Evolutionary conservation across 1,140 invertebrate genomes (phyloP), one percentile per base, ranked within the genome.

Genomic region (Drosophila mojavensis): DNA sequence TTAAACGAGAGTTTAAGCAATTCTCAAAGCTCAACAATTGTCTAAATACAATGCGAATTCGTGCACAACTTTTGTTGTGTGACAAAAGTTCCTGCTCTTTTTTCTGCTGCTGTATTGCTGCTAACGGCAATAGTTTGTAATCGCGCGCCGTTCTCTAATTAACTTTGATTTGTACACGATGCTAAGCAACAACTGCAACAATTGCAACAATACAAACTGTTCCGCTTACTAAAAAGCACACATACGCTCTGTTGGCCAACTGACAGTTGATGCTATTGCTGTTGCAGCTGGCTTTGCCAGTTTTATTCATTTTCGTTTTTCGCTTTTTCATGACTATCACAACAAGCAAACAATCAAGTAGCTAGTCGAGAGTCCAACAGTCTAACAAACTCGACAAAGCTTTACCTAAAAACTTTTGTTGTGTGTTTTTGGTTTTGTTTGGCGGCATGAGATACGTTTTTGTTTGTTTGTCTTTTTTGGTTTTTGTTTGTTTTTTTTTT

Each of bases 401-500:
- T 78, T 78, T 73, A 15, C 45, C 47, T 10, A 67, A 62, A 79
- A 83, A 83, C 45, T 79, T 83, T 78, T 47, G 61, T 20, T 65
- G 33, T 48, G 43, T 56, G 63, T 66, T 68, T 58, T 43, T 50
- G 24, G 1, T 67, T 45, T 36, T 41, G 51, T 60, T 62, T 62
- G 58, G 50, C 51, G 47, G 50, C 58, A 63, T 86, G 82, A 75
- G 82, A 86, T 86, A 81, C 78, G 82, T 79, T 86, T 86, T 85
- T 24, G 20, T 61, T 20, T 65, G 26, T 48, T 48, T 60, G 59
- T 66, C 66, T 58, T 47, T 50, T n/a, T n/a, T n/a, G n/a, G 24
- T 3, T 67, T 43, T 36, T 41, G 43, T 60, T 62, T 62, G 51
- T 79, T 83, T 75, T 47, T 61, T 20, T 65, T 26, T 48, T 48